Evolutionary conservation across 2,797 vertebrate genomes (phyloP), one percentile per base, ranked within the genome.

Genomic region (Coregonus sp.): DNA sequence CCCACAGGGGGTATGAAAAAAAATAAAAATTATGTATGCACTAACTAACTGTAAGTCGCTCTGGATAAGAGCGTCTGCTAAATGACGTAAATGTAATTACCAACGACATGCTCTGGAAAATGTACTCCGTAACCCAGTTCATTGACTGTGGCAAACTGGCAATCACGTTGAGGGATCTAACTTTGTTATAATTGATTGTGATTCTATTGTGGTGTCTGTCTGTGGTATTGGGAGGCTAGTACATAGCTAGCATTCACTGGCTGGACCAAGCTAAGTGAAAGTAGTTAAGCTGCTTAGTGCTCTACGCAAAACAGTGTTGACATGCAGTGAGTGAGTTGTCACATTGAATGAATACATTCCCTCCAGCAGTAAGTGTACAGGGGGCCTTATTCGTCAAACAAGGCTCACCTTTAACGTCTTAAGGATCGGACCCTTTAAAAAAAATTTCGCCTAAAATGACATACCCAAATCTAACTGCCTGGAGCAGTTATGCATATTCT

Each of bases 131-230:
- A 4, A 63, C 65, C 68, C 20, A 54, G 35, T 68, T 59, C 9
- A 40, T 65, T 52, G 35, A 52, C 18, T 50, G 33, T 31, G 70
- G 29, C 56, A 25, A 51, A 66, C n/a, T 31, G 70, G n/a, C 56
- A 25, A 51, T 70, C n/a, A 69, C 31, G 75, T 51, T 54, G 47
- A 75, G 72, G 69, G 68, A 50, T 37, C 65, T 51, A 59, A 72
- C 52, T 35, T 71, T 12, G 70, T 82, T 80, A 71, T 74, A 78
- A 75, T 72, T 47, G 72, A 76, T 73, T 76, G 61, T 56, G 65
- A 78, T 73, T 52, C 35, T 54, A 51, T 20, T 65, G 65, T 61
- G 20, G 75, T 59, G 52, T 50, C 33, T 61, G 15, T 20, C 4
- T 5, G 5, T 31, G 67, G 37, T 15, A 18, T 56, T 52, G 47